phyloP scores from a whole-genome alignment of 2,888 invertebrate genomes.

The Epiblema foenella region DNA sequence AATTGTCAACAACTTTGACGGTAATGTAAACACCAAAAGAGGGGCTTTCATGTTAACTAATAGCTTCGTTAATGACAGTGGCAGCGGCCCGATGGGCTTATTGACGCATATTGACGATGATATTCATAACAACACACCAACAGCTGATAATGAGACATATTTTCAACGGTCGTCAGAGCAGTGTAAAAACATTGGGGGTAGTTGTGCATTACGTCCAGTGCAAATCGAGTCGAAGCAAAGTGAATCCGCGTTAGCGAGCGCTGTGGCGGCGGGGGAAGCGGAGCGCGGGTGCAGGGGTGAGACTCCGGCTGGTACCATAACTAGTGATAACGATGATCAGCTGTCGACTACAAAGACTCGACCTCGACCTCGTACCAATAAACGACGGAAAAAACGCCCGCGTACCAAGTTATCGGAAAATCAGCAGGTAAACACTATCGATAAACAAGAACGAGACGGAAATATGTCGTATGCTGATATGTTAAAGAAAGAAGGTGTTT shows the following conservation, averaged over 20 bases:
- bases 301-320: neutral
- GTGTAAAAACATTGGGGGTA: neutral
- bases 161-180: neutral
- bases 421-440: no score
- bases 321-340: neutral
- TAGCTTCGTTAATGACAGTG: neutral
- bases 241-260: neutral
- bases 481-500: neutral
- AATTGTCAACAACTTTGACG: neutral
- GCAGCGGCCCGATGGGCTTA: conserved; percentile 1
- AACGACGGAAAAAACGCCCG: neutral
- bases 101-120: neutral
- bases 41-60: neutral
- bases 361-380: neutral
- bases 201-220: neutral
- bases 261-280: neutral
- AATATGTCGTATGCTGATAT: no score
- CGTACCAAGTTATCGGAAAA: neutral
- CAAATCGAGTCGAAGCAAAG: neutral
- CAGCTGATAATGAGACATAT: neutral
- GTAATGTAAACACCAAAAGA: neutral
- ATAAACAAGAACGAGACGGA: no score
- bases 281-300: neutral
- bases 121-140: neutral
- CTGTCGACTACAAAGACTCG: neutral